These are phyloP conservation scores for Ceyx cyanopectus DNA, from an alignment of 2,113 vertebrate genomes.

Conservation along the genomic window DNA sequence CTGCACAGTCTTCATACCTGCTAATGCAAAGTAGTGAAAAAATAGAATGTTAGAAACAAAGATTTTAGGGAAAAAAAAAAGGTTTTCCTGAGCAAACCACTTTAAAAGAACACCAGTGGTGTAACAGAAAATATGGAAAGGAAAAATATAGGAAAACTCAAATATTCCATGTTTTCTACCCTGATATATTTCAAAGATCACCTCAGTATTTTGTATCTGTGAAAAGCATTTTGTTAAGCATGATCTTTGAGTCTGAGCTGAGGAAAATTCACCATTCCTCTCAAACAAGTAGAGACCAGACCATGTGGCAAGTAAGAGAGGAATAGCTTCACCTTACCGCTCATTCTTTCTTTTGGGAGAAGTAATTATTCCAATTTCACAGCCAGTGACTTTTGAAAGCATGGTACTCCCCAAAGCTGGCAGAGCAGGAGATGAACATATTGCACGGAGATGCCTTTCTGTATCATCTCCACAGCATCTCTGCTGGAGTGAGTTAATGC, in stretches of 20 bases:
- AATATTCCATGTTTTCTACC: not conserved
- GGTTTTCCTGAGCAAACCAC: constrained; percentile 22
- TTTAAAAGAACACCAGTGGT: constrained; percentile 3
- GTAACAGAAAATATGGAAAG: constrained; percentile 30
- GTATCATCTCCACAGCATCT: not conserved
- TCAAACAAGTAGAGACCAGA: not conserved
- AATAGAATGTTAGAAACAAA: not conserved
- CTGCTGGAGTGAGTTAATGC: not conserved
- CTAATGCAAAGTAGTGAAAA: not conserved
- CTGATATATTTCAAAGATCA: not conserved
- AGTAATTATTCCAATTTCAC: not conserved
- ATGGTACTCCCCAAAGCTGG: not conserved
- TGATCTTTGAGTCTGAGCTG: not conserved
- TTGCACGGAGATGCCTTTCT: not conserved
- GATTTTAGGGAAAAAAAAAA: not conserved
- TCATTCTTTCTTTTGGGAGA: not conserved
- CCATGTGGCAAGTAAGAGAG: not conserved
- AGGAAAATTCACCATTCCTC: not conserved
- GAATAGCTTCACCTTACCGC: not conserved
- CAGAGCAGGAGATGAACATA: not conserved
- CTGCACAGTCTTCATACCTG: not conserved
- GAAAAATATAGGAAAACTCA: constrained; percentile 1
- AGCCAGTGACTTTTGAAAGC: not conserved
- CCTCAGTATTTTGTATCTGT: not conserved
- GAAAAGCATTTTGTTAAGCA: not conserved